phyloP scores from a whole-genome alignment of 2,113 vertebrate genomes.

The Herpailurus yagouaroundi region DNA sequence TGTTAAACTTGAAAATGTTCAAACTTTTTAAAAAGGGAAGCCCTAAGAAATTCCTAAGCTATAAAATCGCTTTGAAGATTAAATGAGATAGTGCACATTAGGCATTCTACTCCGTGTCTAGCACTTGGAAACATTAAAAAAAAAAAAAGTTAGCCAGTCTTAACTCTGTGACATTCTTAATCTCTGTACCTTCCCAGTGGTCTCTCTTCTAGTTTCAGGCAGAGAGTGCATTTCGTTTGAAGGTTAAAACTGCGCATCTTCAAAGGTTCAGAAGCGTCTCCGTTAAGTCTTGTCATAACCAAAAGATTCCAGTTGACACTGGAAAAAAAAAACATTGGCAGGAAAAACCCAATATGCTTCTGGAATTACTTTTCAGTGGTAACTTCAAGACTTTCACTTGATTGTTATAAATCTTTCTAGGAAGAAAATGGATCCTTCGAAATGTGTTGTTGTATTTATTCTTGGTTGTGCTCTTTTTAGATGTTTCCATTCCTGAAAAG shows the following conservation, averaged over 20 bases:
- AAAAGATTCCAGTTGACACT: not conserved
- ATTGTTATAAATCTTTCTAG: not conserved
- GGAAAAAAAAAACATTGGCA: not conserved
- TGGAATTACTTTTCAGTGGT: not conserved
- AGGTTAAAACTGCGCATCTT: not conserved
- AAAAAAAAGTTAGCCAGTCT: not conserved
- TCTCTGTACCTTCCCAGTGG: not conserved
- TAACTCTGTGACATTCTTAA: not conserved
- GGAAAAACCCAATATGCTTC: not conserved
- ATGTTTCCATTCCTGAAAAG: constrained; percentile 89
- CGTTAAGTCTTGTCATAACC: not conserved
- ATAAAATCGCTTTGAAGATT: constrained; percentile 24
- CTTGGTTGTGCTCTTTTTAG: constrained; percentile 79
- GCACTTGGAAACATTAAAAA: not conserved
- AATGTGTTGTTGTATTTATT: not conserved
- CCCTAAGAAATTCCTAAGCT: not conserved
- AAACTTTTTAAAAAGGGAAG: not conserved
- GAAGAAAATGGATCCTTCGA: not conserved
- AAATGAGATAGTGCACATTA: not conserved
- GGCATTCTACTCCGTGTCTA: not conserved
- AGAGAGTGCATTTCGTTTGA: not conserved
- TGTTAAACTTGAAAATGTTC: not conserved
- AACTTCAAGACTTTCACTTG: not conserved
- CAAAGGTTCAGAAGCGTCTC: not conserved
- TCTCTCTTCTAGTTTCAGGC: not conserved